Evolutionary conservation across 1,140 invertebrate genomes (phyloP).

Genomic region (Drosophila repleta): DNA sequence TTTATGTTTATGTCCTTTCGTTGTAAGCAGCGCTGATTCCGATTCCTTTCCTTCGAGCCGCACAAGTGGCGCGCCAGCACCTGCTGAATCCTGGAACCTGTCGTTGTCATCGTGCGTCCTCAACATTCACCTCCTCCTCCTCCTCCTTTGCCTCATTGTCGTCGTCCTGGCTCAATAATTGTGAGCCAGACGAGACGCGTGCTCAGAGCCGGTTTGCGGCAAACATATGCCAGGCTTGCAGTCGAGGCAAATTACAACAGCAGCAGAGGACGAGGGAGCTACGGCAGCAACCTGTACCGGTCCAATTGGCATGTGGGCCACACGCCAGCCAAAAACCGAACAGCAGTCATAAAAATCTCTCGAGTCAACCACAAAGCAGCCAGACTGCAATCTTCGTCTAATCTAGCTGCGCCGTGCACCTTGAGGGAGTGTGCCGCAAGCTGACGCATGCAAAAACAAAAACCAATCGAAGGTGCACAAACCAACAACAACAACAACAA

Average conservation of each 20-base stretch:
- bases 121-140: conserved; percentile 1
- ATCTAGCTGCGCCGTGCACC: conserved; percentile 62
- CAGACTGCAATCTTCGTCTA: conserved; percentile 65
- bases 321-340: conserved; percentile 56
- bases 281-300: conserved; percentile 7
- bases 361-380: conserved; percentile 64
- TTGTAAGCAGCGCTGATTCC: conserved; percentile 79
- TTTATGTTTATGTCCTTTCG: conserved; percentile 82
- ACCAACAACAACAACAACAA: conserved; percentile 14
- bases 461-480: conserved; percentile 42
- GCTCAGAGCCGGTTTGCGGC: conserved; percentile 75
- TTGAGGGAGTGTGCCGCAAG: conserved; percentile 73
- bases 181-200: conserved; percentile 75
- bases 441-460: conserved; percentile 61
- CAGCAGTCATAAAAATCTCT: conserved; percentile 74
- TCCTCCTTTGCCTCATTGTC: conserved; percentile 14
- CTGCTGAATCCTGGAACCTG: conserved; percentile 79
- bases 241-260: conserved; percentile 66
- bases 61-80: conserved; percentile 62
- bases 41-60: conserved; percentile 60
- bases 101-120: conserved; percentile 51
- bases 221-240: conserved; percentile 70
- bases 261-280: conserved; percentile 47
- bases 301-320: conserved; percentile 77
- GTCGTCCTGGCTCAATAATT: conserved; percentile 69